A percentile compares a stretch with the other conserved stretches of the same genome.
Conservation (phyloP, 37 sponge, comb jelly and placozoan species). For the Oopsacas minuta region DNA sequence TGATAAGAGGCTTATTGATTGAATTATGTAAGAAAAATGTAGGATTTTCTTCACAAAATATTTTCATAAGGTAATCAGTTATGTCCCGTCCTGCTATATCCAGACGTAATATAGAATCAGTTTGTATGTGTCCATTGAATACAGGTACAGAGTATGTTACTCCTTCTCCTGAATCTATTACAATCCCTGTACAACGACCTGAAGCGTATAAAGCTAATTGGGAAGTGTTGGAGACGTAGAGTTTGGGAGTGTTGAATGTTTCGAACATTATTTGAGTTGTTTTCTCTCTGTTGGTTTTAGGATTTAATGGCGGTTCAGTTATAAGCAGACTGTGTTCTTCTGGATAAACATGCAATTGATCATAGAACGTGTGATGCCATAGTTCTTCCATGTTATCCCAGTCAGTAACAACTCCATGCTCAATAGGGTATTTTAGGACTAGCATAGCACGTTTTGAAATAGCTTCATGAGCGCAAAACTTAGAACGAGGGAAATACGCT, state of each 20-base stretch:
- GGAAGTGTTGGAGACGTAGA: slow-evolving; percentile 27
- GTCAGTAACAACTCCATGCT: slow-evolving; percentile 20
- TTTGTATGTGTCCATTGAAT: slow-evolving; percentile 32
- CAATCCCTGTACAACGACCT: slow-evolving; percentile 33
- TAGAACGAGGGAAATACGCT: neutral
- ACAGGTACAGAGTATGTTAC: slow-evolving; percentile 32
- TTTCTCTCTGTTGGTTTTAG: slow-evolving; percentile 42
- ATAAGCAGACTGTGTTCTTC: slow-evolving; percentile 33
- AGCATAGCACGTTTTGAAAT: slow-evolving; percentile 19
- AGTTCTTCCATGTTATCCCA: slow-evolving; percentile 27
- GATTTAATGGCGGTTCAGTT: slow-evolving; percentile 20
- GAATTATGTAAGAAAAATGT: slow-evolving; percentile 41
- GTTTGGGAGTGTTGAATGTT: slow-evolving; percentile 33
- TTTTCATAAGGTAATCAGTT: slow-evolving; percentile 40
- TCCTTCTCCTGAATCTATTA: slow-evolving; percentile 35
- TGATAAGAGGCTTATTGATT: slow-evolving; percentile 28
- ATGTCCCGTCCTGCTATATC: slow-evolving; percentile 44
- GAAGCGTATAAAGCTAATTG: slow-evolving; percentile 31
- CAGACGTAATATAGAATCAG: slow-evolving; percentile 34
- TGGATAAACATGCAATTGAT: slow-evolving; percentile 27
- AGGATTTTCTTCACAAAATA: slow-evolving; percentile 34
- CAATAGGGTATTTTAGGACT: slow-evolving; percentile 22
- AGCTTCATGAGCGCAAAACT: slow-evolving; percentile 15
- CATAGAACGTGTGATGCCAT: slow-evolving; percentile 39
- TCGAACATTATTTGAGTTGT: slow-evolving; percentile 51